A percentile compares a stretch with the other conserved stretches of the same genome.
Evolutionary conservation across 2,113 vertebrate genomes (phyloP).

Genomic region (Potamarius usumacintae): DNA sequence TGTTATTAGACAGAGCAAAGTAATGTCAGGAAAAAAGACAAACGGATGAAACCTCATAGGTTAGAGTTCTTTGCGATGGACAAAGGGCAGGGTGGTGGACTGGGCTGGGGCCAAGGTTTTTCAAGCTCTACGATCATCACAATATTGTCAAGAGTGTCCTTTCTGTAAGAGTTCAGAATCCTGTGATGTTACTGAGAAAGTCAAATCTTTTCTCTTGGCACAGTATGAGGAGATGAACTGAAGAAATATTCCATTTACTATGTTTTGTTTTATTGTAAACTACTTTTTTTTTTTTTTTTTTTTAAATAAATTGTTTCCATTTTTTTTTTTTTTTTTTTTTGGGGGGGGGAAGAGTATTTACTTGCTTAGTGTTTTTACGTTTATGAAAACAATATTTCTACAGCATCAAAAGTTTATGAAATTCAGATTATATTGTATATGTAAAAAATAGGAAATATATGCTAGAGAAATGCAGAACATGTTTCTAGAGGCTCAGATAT

Average conservation of each 20-base stretch:
- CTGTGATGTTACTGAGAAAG: constrained; percentile 18
- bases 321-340: constrained; percentile 32
- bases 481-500: constrained; percentile 41
- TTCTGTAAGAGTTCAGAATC: constrained; percentile 56
- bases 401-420: constrained; percentile 88
- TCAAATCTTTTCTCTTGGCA: constrained; percentile 30
- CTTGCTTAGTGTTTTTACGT: constrained; percentile 81
- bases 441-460: constrained; percentile 87
- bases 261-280: constrained; percentile 86
- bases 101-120: neutral
- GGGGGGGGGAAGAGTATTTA: constrained; percentile 77
- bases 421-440: constrained; percentile 90
- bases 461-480: constrained; percentile 34
- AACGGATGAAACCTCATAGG: constrained; percentile 78
- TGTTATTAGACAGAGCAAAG: constrained; percentile 40
- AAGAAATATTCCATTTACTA: constrained; percentile 80
- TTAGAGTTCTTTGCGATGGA: constrained; percentile 73
- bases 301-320: constrained; percentile 65
- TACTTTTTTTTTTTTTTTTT: constrained; percentile 56
- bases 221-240: constrained; percentile 76
- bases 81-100: constrained; percentile 56
- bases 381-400: constrained; percentile 54
- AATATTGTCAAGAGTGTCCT: constrained; percentile 62
- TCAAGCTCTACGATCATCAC: constrained; percentile 2
- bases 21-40: constrained; percentile 33